Evolutionary conservation across 2,113 vertebrate genomes (phyloP).

Genomic region (Mola mola): DNA sequence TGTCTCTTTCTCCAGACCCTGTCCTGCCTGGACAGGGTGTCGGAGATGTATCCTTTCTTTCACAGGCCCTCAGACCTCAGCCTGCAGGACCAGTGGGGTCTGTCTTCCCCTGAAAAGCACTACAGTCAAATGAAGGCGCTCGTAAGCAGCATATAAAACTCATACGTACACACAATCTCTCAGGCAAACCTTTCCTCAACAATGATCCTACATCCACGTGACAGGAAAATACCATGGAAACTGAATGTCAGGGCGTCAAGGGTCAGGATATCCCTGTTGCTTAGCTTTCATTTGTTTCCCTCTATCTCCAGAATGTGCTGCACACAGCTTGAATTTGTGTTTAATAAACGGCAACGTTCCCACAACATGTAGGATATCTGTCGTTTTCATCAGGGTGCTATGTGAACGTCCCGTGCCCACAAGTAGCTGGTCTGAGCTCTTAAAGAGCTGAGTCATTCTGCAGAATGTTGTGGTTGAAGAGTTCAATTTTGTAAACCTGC

Average conservation of each 20-base stretch:
- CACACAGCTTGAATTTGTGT: conserved; percentile 26
- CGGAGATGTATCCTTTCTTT: conserved; percentile 90
- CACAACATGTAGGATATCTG: conserved; percentile 19
- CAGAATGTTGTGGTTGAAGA: too few relatives aligned
- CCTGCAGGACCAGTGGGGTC: conserved; percentile 81
- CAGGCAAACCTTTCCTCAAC: conserved; percentile 6
- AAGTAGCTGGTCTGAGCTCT: too few relatives aligned
- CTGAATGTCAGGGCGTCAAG: conserved; percentile 23
- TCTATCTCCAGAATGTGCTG: conserved; percentile 38
- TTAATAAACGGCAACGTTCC: conserved; percentile 17
- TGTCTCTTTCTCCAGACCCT: conserved; percentile 79
- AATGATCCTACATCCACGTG: conserved; percentile 23
- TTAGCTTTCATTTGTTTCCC: conserved; percentile 58
- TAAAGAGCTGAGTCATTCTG: too few relatives aligned
- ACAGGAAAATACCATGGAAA: conserved; percentile 60
- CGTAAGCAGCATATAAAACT: conserved; percentile 69
- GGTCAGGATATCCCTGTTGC: conserved; percentile 63
- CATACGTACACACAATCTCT: not conserved
- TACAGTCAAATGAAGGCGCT: conserved; percentile 76
- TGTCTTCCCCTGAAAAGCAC: conserved; percentile 68
- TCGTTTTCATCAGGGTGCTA: not conserved
- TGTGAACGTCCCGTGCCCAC: too few relatives aligned
- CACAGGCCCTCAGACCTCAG: conserved; percentile 80
- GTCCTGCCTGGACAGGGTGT: conserved; percentile 85
- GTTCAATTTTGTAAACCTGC: too few relatives aligned